Percentiles rank a stretch among this genome's conserved stretches.
Conservation (phyloP, 2,888 invertebrate species). For the Amblyjoppa proteus region DNA sequence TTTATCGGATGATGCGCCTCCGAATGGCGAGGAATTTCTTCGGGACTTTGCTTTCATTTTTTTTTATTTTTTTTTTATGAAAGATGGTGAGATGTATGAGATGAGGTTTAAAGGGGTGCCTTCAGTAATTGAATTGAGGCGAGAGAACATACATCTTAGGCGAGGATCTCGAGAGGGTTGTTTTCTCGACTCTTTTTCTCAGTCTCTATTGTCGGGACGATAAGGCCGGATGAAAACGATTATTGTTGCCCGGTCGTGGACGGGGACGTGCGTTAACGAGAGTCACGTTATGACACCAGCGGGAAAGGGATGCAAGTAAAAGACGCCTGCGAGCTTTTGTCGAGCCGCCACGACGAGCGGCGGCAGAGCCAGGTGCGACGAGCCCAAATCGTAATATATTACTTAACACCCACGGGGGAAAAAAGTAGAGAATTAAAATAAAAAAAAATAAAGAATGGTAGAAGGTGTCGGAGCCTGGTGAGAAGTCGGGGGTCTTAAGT, state of each 20-base stretch:
- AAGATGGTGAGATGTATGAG: not conserved
- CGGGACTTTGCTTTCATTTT: not conserved
- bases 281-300: slow-evolving; percentile 49
- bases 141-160: slow-evolving; percentile 22
- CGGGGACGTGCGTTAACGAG: slow-evolving; percentile 65
- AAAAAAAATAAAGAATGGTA: slow-evolving; percentile 36
- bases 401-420: slow-evolving; percentile 80
- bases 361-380: slow-evolving; percentile 76
- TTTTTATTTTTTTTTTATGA: not conserved
- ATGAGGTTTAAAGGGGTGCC: slow-evolving; percentile 9
- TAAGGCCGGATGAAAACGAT: slow-evolving; percentile 16
- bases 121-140: slow-evolving; percentile 3
- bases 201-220: not conserved
- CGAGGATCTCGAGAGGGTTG: slow-evolving; percentile 28
- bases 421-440: slow-evolving; percentile 37
- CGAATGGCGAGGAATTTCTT: not conserved
- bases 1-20: not conserved
- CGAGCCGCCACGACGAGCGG: slow-evolving; percentile 41
- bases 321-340: slow-evolving; percentile 36
- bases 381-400: slow-evolving; percentile 81
- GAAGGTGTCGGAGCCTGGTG: slow-evolving; percentile 62
- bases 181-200: not conserved
- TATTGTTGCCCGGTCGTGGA: slow-evolving; percentile 43
- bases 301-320: slow-evolving; percentile 46
- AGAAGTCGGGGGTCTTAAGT: slow-evolving; percentile 62